Evolutionary conservation across 2,888 invertebrate species (phyloP).

Genomic region (Drosophila lutescens): DNA sequence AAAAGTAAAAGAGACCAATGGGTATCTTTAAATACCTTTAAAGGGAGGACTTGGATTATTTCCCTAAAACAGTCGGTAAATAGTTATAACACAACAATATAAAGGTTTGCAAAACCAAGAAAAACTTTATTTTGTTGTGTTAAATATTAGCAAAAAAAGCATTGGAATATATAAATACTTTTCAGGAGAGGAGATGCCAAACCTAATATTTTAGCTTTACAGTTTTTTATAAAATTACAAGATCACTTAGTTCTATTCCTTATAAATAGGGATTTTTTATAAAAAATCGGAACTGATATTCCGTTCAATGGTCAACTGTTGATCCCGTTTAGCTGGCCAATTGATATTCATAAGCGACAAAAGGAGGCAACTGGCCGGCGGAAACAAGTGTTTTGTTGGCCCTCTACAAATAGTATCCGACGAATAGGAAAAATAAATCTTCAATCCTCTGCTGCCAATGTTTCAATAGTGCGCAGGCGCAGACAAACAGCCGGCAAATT

Average conservation of each 20-base stretch:
- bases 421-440: constrained; percentile 40
- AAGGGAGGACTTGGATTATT: too few species aligned
- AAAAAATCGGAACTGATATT: neutral
- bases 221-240: too few species aligned
- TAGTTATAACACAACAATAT: too few species aligned
- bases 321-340: constrained; percentile 3
- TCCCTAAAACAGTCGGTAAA: too few species aligned
- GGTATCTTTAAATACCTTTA: too few species aligned
- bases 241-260: neutral
- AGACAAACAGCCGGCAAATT: constrained; percentile 26
- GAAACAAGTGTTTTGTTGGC: constrained; percentile 44
- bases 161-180: too few species aligned
- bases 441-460: constrained; percentile 21
- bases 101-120: too few species aligned
- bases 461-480: constrained; percentile 34
- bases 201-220: too few species aligned
- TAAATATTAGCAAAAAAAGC: too few species aligned
- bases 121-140: too few species aligned
- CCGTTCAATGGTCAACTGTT: neutral
- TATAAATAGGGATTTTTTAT: neutral
- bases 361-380: constrained; percentile 2
- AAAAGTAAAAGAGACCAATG: neutral
- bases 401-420: constrained; percentile 43
- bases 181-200: too few species aligned
- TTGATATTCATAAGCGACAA: constrained; percentile 28